Evolutionary conservation across 2,113 vertebrate genomes (phyloP), one percentile per base, ranked within the genome.

Genomic region (Cathartes aura): DNA sequence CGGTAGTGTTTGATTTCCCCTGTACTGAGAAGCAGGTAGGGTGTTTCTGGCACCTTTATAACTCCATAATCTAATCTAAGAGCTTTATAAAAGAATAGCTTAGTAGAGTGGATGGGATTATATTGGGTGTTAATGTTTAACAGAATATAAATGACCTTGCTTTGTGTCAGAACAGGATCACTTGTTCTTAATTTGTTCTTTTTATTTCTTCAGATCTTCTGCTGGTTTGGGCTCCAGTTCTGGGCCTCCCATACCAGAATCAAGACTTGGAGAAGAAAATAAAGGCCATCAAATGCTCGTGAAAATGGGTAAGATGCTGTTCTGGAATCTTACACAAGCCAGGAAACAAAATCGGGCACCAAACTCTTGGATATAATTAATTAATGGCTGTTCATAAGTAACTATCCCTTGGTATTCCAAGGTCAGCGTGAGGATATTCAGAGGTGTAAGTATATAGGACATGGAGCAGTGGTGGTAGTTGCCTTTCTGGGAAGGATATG

Each of bases 251-350:
- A 53, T 98, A 60, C 83, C 98, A 12, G 99, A 99, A 62, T 98
- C 97, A 2, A 98, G 99, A 86, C 98, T 99, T 17, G 99, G 99
- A 26, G 99, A 99, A 89, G 99, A 99, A 95, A 99, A 99, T 92
- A 99, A 99, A 98, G 99, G 99, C 12, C 99, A 99, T 92, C 99
- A 99, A 90, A 99, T 99, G 98, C 97, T 99, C 4, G 98, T 99
- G 78, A 99, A 99, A 94, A 99, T 99, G 99, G 99, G 99, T 99
- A 96, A 98, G 98, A 22, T 45, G 58, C n/a, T 87, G 23, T 59
- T 86, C 59, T 48, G 24, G 56, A 76, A 10, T 34, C 74, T 71
- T 52, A 15, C 4, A 1, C 8, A 7, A 62, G 52, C 40, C 40
- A 30, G 60, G 30, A 71, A 79, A 48, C 32, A 66, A 84, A 60